Percentiles rank a stretch among this genome's conserved stretches.
Conservation (phyloP, 2,113 vertebrate species). For the Oceanodroma tethys region DNA sequence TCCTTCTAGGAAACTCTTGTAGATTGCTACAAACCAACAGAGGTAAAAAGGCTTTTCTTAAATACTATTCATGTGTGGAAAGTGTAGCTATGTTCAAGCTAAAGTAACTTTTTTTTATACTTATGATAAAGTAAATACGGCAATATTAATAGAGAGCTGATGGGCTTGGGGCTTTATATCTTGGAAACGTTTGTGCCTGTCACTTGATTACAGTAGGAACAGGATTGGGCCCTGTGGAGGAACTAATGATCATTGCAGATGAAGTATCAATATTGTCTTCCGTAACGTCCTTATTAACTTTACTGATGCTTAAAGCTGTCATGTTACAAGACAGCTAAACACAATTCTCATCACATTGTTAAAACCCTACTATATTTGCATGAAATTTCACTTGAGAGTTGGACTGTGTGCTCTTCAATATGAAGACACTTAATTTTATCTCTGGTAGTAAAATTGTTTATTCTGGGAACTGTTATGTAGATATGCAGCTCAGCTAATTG, state of each 20-base stretch:
- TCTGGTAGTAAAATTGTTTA: background rate
- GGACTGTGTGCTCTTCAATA: background rate
- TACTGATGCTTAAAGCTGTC: background rate
- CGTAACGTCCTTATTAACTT: background rate
- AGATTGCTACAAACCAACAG: constrained; percentile 97
- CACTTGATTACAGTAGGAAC: background rate
- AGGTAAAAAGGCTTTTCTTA: constrained; percentile 79
- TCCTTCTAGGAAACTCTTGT: constrained; percentile 86
- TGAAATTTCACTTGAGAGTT: background rate
- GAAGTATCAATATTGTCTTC: background rate
- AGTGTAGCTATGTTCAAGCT: background rate
- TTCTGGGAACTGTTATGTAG: background rate
- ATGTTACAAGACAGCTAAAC: background rate
- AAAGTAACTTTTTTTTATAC: background rate
- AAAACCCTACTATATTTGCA: background rate
- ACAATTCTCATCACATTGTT: background rate
- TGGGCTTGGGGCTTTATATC: background rate
- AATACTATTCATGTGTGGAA: background rate
- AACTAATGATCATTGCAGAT: background rate
- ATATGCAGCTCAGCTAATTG: background rate
- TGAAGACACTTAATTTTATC: background rate
- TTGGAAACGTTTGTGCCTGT: background rate
- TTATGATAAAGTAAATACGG: background rate
- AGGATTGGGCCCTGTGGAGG: background rate
- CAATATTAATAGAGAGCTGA: background rate